These are phyloP conservation scores for Phrynosoma platyrhinos DNA, from an alignment of 2,113 vertebrate genomes.

Conservation along the genomic window DNA sequence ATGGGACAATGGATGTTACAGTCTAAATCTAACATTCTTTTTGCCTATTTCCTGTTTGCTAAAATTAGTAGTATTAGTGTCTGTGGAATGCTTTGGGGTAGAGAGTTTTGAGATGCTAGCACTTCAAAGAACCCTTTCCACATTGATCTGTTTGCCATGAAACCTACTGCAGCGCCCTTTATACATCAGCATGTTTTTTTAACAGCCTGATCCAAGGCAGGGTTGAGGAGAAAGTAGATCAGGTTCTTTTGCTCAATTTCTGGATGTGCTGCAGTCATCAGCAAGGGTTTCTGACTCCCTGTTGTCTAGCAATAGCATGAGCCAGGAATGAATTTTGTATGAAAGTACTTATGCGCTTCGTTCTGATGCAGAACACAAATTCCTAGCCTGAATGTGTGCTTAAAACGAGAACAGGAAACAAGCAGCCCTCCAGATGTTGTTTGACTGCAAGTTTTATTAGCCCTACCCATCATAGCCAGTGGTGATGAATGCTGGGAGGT, in stretches of 20 bases:
- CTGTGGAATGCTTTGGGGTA: neutral
- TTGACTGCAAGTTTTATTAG: too few relatives aligned
- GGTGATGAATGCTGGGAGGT: too few relatives aligned
- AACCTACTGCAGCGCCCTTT: constrained; percentile 2
- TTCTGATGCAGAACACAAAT: neutral
- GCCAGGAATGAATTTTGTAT: neutral
- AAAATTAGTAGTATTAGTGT: neutral
- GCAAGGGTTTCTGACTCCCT: neutral
- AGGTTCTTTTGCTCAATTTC: neutral
- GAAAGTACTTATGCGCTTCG: neutral
- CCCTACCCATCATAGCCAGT: too few relatives aligned
- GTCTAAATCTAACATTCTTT: neutral
- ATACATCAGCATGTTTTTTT: neutral
- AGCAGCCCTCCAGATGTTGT: too few relatives aligned
- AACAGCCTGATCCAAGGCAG: neutral
- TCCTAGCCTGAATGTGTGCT: neutral
- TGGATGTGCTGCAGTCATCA: neutral
- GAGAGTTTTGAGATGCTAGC: neutral
- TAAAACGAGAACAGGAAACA: neutral
- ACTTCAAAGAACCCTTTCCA: neutral
- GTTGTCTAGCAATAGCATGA: neutral
- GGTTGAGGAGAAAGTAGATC: neutral
- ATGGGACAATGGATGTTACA: too few relatives aligned
- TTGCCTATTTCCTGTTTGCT: neutral
- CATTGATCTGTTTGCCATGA: neutral